These are phyloP conservation scores for Nephrocerus scutellatus DNA, from an alignment of 2,888 invertebrate species.

Conservation along the genomic window DNA sequence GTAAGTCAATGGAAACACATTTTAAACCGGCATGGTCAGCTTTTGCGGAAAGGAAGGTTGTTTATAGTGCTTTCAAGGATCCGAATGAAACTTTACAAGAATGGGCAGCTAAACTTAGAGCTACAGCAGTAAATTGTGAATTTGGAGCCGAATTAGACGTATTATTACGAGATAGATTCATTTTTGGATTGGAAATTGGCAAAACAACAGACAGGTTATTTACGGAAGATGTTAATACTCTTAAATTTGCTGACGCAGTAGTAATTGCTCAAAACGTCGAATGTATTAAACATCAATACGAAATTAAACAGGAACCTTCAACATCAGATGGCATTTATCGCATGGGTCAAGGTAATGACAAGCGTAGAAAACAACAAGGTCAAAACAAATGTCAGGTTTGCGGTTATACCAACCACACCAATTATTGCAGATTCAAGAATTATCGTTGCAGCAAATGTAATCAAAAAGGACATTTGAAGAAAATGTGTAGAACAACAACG, in stretches of 20 bases:
- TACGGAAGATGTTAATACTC: constrained; percentile 14
- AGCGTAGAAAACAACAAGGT: constrained; percentile 4
- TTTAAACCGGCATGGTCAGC: constrained; percentile 20
- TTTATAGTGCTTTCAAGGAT: constrained; percentile 18
- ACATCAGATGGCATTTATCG: background rate
- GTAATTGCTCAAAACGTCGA: constrained; percentile 16
- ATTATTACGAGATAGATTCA: constrained; percentile 9
- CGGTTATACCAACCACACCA: constrained; percentile 14
- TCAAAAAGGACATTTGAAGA: constrained; percentile 18
- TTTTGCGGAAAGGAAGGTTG: constrained; percentile 21
- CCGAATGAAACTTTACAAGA: constrained; percentile 15
- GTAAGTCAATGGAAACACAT: constrained; percentile 11
- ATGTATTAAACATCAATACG: constrained; percentile 16
- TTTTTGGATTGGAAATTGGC: constrained; percentile 13
- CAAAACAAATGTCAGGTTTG: constrained; percentile 10
- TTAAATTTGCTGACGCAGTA: constrained; percentile 12
- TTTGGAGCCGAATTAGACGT: constrained; percentile 4
- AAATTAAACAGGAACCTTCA: constrained; percentile 12
- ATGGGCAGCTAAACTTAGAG: constrained; percentile 21
- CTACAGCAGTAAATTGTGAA: constrained; percentile 13
- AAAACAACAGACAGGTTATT: constrained; percentile 19
- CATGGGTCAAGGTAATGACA: constrained; percentile 3
- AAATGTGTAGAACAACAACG: constrained; percentile 15
- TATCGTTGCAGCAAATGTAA: constrained; percentile 17
- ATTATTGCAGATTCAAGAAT: constrained; percentile 12